Conservation (phyloP, 2,113 vertebrate species). For the Raphicerus campestris region DNA sequence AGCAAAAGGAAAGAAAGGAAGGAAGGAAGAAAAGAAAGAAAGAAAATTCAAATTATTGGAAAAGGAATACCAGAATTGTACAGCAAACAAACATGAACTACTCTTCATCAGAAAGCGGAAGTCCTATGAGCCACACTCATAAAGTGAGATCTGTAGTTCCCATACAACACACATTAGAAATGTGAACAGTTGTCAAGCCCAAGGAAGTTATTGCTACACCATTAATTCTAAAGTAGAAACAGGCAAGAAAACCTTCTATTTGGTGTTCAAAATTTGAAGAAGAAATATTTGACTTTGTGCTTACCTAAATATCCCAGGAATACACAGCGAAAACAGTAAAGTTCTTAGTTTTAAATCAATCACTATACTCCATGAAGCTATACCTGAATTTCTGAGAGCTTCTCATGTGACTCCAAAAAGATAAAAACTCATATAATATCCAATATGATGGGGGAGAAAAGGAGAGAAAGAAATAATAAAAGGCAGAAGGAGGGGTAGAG, state of each 20-base stretch:
- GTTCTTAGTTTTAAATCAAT: conserved; percentile 71
- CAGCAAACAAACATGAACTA: not conserved
- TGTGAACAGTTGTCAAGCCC: not conserved
- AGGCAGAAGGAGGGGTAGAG: conserved; percentile 3
- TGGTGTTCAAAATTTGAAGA: conserved; percentile 46
- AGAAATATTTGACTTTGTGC: conserved; percentile 64
- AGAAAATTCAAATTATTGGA: not conserved
- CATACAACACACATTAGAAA: conserved; percentile 10
- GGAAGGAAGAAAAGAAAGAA: not conserved
- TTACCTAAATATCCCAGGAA: conserved; percentile 83
- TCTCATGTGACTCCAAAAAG: conserved; percentile 70
- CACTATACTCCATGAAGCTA: conserved; percentile 69
- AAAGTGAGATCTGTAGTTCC: not conserved
- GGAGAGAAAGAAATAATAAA: conserved; percentile 42
- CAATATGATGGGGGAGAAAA: conserved; percentile 58
- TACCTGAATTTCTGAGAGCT: conserved; percentile 70
- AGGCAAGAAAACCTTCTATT: conserved; percentile 8
- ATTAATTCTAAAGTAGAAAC: conserved; percentile 23
- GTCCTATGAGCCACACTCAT: not conserved
- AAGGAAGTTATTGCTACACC: not conserved
- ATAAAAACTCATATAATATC: conserved; percentile 64
- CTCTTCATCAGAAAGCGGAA: not conserved
- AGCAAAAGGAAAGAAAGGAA: not conserved
- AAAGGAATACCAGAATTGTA: not conserved
- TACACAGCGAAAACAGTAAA: conserved; percentile 25